Conservation (phyloP, 2,113 vertebrate species). For the Nothocercus julius region DNA sequence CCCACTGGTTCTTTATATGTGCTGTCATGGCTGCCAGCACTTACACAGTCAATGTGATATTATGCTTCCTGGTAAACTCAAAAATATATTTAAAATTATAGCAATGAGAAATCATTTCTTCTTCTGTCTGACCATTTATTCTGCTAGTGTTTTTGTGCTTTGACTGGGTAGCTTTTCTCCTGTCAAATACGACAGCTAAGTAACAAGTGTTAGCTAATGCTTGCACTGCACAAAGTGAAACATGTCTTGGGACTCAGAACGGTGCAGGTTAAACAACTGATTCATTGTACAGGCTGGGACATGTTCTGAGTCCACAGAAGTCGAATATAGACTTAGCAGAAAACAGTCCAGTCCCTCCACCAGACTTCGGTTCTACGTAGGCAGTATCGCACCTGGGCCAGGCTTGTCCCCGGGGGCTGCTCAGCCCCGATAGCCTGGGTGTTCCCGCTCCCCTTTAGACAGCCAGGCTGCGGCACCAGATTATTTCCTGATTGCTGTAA, state of each 20-base stretch:
- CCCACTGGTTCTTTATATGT: neutral
- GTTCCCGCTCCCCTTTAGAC: neutral
- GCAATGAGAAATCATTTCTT: neutral
- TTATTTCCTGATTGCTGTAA: neutral
- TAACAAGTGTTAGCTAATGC: neutral
- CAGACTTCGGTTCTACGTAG: neutral
- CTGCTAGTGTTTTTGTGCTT: neutral
- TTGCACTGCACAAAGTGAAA: neutral
- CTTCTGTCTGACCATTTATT: neutral
- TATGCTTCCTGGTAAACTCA: neutral
- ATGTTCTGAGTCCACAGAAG: neutral
- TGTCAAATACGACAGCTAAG: neutral
- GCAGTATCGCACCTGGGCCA: neutral
- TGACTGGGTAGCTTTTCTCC: neutral
- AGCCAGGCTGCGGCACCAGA: neutral
- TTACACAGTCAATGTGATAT: neutral
- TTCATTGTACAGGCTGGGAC: neutral
- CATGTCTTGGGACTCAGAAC: neutral
- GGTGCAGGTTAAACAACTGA: neutral
- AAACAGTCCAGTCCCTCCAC: neutral
- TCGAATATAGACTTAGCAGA: neutral
- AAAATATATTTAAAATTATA: neutral
- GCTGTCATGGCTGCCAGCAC: neutral
- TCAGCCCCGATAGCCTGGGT: constrained; percentile 10
- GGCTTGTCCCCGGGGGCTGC: neutral